Evolutionary conservation across 1,140 invertebrate genomes (phyloP).

Genomic region (Orius laevigatus): DNA sequence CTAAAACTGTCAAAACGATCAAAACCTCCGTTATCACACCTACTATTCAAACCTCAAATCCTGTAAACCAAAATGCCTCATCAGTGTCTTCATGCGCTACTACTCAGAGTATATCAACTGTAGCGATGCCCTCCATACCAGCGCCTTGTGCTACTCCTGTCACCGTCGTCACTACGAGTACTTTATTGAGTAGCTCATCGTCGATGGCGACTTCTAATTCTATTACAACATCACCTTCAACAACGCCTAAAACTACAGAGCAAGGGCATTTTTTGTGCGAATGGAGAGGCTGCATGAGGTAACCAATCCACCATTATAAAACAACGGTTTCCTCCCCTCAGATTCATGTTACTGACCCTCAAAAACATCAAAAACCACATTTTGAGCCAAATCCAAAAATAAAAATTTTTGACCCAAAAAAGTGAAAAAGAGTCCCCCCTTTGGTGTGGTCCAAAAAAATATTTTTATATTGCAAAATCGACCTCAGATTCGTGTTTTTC

Average conservation of each 20-base stretch:
- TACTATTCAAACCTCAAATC: not conserved
- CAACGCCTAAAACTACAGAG: slow-evolving; percentile 3
- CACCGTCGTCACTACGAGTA: slow-evolving; percentile 8
- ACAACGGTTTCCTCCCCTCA: no score
- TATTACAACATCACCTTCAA: slow-evolving; percentile 2
- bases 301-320: no score
- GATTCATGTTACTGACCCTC: no score
- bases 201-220: slow-evolving; percentile 13
- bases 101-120: not conserved
- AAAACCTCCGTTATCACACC: slow-evolving; percentile 21
- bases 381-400: no score
- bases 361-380: no score
- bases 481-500: no score
- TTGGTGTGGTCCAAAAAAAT: no score
- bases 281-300: slow-evolving; percentile 78
- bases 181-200: no score
- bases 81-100: not conserved
- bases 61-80: not conserved
- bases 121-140: slow-evolving; percentile 17
- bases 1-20: not conserved
- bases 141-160: slow-evolving; percentile 23
- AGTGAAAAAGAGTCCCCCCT: no score
- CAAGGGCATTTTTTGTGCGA: slow-evolving; percentile 57
- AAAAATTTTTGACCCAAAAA: no score
- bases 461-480: no score